Base-by-base conservation (phyloP, 2,797 vertebrate species). In the Harpagifer antarcticus region DNA sequence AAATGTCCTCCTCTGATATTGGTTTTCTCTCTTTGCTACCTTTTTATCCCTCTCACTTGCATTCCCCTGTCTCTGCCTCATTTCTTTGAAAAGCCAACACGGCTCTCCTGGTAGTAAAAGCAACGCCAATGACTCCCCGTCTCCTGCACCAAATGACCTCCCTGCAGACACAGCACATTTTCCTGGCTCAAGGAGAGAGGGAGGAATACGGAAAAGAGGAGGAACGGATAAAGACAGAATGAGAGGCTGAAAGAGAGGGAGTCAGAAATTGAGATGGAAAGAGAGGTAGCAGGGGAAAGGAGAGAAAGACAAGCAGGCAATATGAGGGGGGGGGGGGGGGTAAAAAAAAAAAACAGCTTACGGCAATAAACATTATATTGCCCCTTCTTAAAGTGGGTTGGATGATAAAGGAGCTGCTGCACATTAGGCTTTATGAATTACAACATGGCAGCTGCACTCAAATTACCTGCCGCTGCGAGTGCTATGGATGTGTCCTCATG, bases 161-260 rank as follows among this genome's bases (percentile, higher is more conserved):
- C 81, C 72, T 93, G 94, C 92, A 85, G 72, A 89, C 88, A 42
- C 92, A 92, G 92, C 92, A 91, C 87, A 88, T 90, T 93, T 89
- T 42, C 69, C 80, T 70, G 71, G 82, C 84, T 52, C 31, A 37
- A 37, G 2, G 42, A 74, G 71, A 57, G 61, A 45, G 31, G 50
- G 33, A 50, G 33, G 47, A 55, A 27, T 47, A 19, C 9, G 68
- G 40, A 27, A 27, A 23, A 4, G 13, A 49, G 15, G n/a, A 16
- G 17, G 57, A 54, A 61, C 5, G 27, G 56, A 59, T 11, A 12
- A 71, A 79, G 55, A 61, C 42, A 73, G 64, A 57, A n/a, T 42
- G 37, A 61, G 23, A 62, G 16, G 52, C 9, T 67, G 20, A n/a
- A 2, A 31, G 19, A 48, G 54, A 20, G 33, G 52, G 13, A 55